These are phyloP conservation scores for Aradophagus sp. DNA, from an alignment of 1,140 invertebrate genomes.

Conservation along the genomic window DNA sequence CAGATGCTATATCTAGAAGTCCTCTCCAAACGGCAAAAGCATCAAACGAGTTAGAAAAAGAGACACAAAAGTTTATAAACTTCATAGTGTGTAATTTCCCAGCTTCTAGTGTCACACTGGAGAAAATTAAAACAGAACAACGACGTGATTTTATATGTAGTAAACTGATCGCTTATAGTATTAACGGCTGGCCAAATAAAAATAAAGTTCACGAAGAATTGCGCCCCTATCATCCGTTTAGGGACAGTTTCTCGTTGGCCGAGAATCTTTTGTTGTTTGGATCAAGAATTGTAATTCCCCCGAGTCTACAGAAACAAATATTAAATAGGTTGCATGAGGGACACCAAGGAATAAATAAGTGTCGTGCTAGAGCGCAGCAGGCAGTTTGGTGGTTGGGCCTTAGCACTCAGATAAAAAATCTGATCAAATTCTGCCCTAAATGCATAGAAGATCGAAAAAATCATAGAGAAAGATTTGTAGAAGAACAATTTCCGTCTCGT, in stretches of 20 bases:
- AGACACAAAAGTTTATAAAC: neutral
- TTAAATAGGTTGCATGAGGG: conserved; percentile 52
- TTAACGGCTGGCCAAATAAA: conserved; percentile 34
- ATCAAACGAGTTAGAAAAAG: neutral
- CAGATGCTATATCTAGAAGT: conserved; percentile 10
- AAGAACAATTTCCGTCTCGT: conserved; percentile 32
- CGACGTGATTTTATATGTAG: conserved; percentile 22
- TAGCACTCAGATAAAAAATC: conserved; percentile 45
- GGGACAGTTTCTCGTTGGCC: neutral
- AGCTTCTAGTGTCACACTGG: neutral
- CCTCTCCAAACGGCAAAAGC: neutral
- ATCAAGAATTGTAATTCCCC: conserved; percentile 52
- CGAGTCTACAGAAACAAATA: conserved; percentile 38
- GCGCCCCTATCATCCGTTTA: conserved; percentile 39
- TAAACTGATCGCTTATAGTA: conserved; percentile 25
- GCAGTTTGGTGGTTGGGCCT: conserved; percentile 55
- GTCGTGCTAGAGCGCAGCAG: conserved; percentile 35
- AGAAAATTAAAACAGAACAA: conserved; percentile 9
- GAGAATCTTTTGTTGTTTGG: conserved; percentile 7
- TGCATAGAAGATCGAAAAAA: conserved; percentile 44
- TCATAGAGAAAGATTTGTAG: conserved; percentile 40
- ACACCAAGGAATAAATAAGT: conserved; percentile 56
- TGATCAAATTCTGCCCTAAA: conserved; percentile 51
- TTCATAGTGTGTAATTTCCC: neutral
- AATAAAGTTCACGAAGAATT: conserved; percentile 38